phyloP scores from a whole-genome alignment of 2,113 vertebrate species.

The Colossoma macropomum region DNA sequence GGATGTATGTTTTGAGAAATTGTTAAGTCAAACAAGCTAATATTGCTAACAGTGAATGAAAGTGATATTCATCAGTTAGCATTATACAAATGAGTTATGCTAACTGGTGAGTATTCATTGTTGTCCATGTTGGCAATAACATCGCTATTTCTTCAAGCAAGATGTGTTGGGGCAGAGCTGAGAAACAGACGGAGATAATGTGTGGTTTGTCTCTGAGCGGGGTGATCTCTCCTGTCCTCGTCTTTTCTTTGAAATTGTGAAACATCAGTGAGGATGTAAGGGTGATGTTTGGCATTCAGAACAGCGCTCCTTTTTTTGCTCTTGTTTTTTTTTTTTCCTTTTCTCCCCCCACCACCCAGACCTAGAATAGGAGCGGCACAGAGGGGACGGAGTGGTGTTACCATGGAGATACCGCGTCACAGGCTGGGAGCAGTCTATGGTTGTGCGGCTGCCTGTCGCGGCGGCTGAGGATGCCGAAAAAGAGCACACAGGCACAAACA shows the following conservation, averaged over 20 bases:
- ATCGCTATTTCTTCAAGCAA: neutral
- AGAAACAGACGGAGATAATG: neutral
- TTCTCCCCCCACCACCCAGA: constrained; percentile 40
- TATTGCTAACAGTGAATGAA: too few species aligned
- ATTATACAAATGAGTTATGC: too few species aligned
- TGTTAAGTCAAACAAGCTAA: too few species aligned
- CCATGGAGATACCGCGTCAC: constrained; percentile 74
- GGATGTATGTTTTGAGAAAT: too few species aligned
- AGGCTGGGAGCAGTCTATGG: constrained; percentile 71
- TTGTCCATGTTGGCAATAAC: neutral
- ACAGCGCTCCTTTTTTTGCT: neutral
- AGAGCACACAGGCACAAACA: constrained; percentile 31
- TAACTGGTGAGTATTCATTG: neutral
- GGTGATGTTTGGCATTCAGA: constrained; percentile 30
- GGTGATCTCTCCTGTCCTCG: constrained; percentile 11
- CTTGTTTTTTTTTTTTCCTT: neutral
- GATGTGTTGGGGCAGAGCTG: too few species aligned
- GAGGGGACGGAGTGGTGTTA: constrained; percentile 72
- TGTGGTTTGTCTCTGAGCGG: constrained; percentile 33
- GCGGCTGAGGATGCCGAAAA: constrained; percentile 63
- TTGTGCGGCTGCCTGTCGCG: constrained; percentile 64
- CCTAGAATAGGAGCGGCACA: constrained; percentile 54
- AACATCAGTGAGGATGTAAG: constrained; percentile 36
- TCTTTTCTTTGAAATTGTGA: constrained; percentile 41
- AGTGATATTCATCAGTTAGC: too few species aligned